These are phyloP conservation scores for Andrena haemorrhoa DNA, from an alignment of 2,888 invertebrate genomes.

Conservation along the genomic window DNA sequence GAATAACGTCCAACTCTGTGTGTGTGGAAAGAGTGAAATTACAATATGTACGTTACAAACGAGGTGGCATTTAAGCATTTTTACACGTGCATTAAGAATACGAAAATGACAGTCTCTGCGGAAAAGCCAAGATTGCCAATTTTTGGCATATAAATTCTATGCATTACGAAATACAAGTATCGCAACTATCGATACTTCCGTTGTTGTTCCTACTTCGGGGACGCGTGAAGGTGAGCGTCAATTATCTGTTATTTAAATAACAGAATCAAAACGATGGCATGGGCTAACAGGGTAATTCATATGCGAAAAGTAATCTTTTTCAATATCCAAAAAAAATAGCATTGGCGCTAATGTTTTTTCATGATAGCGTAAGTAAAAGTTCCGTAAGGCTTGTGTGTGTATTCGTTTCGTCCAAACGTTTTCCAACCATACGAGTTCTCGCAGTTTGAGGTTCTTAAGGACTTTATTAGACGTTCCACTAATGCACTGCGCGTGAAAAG, in stretches of 20 bases:
- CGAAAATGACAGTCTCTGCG: constrained; percentile 57
- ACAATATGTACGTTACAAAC: constrained; percentile 60
- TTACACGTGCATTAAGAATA: constrained; percentile 63
- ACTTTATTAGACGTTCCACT: background rate
- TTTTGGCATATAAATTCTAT: constrained; percentile 10
- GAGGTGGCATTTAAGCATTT: constrained; percentile 58
- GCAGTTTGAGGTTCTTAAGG: background rate
- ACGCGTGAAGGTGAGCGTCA: constrained; percentile 4
- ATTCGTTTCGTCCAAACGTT: background rate
- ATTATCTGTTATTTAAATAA: constrained; percentile 34
- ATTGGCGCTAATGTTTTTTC: constrained; percentile 6
- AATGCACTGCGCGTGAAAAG: constrained; percentile 8
- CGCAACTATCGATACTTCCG: constrained; percentile 3
- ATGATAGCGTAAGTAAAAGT: background rate
- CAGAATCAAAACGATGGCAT: constrained; percentile 1
- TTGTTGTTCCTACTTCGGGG: too few relatives aligned
- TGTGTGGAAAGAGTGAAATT: constrained; percentile 47
- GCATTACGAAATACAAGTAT: constrained; percentile 11
- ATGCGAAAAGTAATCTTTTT: constrained; percentile 14
- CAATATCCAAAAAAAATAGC: background rate
- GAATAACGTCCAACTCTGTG: constrained; percentile 59
- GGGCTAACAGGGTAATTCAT: background rate
- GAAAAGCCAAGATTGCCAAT: constrained; percentile 42
- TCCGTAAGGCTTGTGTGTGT: constrained; percentile 11
- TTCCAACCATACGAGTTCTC: constrained; percentile 9